Evolutionary conservation across 2,113 vertebrate genomes (phyloP).

Genomic region (Ciconia stormi): DNA sequence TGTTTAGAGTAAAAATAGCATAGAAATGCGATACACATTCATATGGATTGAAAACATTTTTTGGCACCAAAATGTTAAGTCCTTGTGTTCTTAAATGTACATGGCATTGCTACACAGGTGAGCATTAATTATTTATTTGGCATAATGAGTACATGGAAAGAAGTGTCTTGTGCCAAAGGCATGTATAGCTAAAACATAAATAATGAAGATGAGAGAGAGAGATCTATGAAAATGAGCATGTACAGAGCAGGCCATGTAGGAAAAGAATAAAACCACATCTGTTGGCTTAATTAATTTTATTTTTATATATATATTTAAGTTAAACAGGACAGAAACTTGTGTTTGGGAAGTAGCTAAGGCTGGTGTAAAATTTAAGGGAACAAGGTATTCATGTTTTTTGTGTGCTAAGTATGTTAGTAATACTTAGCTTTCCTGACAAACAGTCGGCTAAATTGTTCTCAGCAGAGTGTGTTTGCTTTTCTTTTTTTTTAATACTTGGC

Average conservation of each 20-base stretch:
- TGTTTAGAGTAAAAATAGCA: neutral
- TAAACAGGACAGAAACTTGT: neutral
- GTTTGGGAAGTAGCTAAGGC: neutral
- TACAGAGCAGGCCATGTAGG: neutral
- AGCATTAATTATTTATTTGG: neutral
- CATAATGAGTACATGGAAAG: neutral
- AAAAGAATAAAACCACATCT: neutral
- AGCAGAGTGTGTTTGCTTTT: neutral
- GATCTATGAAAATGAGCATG: neutral
- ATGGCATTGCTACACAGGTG: neutral
- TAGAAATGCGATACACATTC: neutral
- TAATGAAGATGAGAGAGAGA: neutral
- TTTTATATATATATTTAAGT: neutral
- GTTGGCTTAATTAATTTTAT: neutral
- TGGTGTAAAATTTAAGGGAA: neutral
- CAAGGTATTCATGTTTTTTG: neutral
- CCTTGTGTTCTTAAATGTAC: neutral
- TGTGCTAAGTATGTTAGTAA: neutral
- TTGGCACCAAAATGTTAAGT: neutral
- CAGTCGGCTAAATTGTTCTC: neutral
- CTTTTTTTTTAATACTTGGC: neutral
- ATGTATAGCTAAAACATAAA: neutral
- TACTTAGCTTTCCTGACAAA: neutral
- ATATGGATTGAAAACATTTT: neutral
- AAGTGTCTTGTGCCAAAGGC: neutral